Percentiles rank a stretch among this genome's conserved stretches.
These are phyloP conservation scores for Anthrax anthrax DNA, from an alignment of 2,888 invertebrate species.

Conservation along the genomic window DNA sequence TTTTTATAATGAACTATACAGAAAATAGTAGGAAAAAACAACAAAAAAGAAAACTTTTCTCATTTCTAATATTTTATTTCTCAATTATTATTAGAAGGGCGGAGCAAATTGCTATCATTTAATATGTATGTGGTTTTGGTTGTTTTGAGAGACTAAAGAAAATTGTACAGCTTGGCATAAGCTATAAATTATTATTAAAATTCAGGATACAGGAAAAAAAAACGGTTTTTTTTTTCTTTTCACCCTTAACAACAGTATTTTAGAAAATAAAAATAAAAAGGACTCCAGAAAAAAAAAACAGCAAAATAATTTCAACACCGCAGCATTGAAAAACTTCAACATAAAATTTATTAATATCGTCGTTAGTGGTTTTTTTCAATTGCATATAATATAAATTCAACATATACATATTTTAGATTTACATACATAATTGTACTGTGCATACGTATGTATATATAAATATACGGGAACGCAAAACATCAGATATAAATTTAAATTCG, in stretches of 20 bases:
- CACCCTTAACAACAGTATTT: not conserved
- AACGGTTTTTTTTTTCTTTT: not conserved
- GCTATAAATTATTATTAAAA: conserved; percentile 10
- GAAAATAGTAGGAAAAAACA: conserved; percentile 2
- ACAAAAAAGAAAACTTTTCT: not conserved
- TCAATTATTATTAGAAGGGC: conserved; percentile 8
- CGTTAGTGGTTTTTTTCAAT: conserved; percentile 2
- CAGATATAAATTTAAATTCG: no score
- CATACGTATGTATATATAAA: no score
- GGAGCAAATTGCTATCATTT: conserved; percentile 1
- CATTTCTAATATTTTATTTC: no score
- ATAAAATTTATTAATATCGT: conserved; percentile 9
- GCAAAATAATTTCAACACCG: not conserved
- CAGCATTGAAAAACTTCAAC: not conserved
- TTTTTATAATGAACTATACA: no score
- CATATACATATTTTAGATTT: no score
- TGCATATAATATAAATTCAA: no score
- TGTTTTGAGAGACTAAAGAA: not conserved
- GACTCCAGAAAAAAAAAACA: not conserved
- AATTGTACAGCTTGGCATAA: no score
- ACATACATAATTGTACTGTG: no score
- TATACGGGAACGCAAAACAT: no score
- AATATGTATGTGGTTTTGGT: no score
- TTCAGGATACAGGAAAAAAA: conserved; percentile 1
- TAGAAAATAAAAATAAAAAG: no score